Base-by-base conservation (phyloP, 2,113 vertebrate genomes). In the Ifrita kowaldi region DNA sequence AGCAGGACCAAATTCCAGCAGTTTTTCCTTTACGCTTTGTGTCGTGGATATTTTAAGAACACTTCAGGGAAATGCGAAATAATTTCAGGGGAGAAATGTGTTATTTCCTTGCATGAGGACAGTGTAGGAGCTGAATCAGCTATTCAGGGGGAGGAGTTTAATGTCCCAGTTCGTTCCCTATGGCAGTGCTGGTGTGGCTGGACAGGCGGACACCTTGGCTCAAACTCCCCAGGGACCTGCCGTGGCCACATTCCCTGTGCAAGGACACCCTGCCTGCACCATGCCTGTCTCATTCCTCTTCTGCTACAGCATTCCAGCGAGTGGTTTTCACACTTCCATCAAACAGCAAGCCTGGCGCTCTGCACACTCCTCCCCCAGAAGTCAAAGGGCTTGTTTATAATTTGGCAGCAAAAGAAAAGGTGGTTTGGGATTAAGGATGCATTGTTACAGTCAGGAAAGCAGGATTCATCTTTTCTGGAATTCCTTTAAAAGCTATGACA, bases 281-380 rank as follows among this genome's bases (percentile, higher is more conserved):
- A 2, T 39, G n/a, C 57, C 57, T 5, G 4, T 30, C 62, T 68
- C 82, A 41, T 22, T 46, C 26, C n/a, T 41, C 42, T 89, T 50
- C 91, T 83, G 63, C 55, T 28, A 12, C 8, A 1, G 44, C 0
- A 0, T 35, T 84, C 33, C 39, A 60, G 37, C 0, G 0, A 80
- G 37, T 3, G 3, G 21, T 24, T 44, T 76, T 60, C 4, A 4
- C 28, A 26, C 0, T 0, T 30, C 24, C 1, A 1, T 63, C 39
- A 67, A 47, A 37, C 52, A 65, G 32, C 37, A 33, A 35, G 23
- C 28, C 39, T 32, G 50, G 11, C 1, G 0, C 50, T 70, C 41
- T 50, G 71, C 49, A 79, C 6, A 1, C 22, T 21, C 30, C 23
- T 69, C 6, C 22, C 24, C 30, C 21, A 21, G 35, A 80, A 73